Evolutionary conservation across 1,140 invertebrate genomes (phyloP).

Genomic region (Lasioglossum baleicum): DNA sequence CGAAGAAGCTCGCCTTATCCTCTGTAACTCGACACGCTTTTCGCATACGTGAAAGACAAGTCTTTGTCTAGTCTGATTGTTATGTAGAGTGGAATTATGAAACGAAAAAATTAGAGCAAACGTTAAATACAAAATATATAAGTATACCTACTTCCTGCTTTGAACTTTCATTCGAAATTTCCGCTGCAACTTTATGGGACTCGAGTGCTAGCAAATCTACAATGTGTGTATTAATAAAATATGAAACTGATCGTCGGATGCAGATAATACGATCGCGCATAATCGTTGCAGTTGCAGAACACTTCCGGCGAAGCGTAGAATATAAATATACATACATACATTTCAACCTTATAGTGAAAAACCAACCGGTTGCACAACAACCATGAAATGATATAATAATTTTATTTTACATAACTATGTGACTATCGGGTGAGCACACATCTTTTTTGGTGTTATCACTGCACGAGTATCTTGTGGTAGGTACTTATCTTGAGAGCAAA

Average conservation of each 20-base stretch:
- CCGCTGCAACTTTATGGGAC: background rate
- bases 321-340: background rate
- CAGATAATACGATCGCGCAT: background rate
- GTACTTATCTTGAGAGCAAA: too few species aligned
- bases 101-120: background rate
- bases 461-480: too few species aligned
- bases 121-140: too few species aligned
- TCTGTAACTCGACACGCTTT: constrained; percentile 3
- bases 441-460: too few species aligned
- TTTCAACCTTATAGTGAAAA: background rate
- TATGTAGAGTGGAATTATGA: background rate
- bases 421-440: too few species aligned
- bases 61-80: background rate
- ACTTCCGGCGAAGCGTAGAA: background rate
- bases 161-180: background rate
- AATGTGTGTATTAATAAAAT: background rate
- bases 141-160: background rate
- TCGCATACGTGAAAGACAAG: background rate
- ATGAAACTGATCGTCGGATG: background rate
- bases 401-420: too few species aligned
- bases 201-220: background rate
- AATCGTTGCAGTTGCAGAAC: background rate
- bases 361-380: background rate
- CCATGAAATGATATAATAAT: too few species aligned
- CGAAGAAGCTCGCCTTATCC: background rate